phyloP scores from a whole-genome alignment of 2,888 invertebrate genomes.

The Sepiola atlantica region DNA sequence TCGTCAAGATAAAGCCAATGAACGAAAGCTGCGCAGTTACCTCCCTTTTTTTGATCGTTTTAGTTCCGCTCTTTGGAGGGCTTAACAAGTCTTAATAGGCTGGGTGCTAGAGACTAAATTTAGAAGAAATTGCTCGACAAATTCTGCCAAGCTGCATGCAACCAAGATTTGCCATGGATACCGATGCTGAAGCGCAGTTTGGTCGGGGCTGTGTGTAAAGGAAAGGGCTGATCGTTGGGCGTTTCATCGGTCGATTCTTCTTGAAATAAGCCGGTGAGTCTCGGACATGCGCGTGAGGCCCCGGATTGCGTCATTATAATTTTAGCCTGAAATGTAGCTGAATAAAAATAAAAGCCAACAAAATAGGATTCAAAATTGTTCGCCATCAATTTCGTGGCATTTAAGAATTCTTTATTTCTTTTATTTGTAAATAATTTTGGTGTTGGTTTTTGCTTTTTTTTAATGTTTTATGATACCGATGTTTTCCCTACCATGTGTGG shows the following conservation, averaged over 20 bases:
- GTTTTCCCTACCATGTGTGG: not conserved
- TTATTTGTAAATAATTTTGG: not conserved
- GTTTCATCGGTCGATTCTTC: not conserved
- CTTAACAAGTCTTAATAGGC: slow-evolving; percentile 8
- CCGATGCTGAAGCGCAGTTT: not conserved
- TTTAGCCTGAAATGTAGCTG: slow-evolving; percentile 4
- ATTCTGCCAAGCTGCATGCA: not conserved
- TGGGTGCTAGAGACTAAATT: slow-evolving; percentile 10
- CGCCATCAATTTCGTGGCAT: not conserved
- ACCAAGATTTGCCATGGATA: slow-evolving; percentile 5
- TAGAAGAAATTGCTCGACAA: slow-evolving; percentile 8
- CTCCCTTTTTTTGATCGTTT: not conserved
- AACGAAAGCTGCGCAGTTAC: not conserved
- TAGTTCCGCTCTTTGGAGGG: not conserved
- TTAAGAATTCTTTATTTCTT: not conserved
- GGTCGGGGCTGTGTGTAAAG: too few species aligned
- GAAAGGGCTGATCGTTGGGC: not conserved
- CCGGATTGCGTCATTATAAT: slow-evolving; percentile 32
- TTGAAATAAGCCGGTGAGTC: not conserved
- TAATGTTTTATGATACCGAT: not conserved
- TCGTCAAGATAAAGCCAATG: not conserved
- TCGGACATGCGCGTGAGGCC: slow-evolving; percentile 7
- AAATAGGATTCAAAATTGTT: not conserved
- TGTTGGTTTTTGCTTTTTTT: not conserved
- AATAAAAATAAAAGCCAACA: not conserved